Base-by-base conservation (phyloP, 2,888 invertebrate genomes). In the Pristionchus entomophagus region DNA sequence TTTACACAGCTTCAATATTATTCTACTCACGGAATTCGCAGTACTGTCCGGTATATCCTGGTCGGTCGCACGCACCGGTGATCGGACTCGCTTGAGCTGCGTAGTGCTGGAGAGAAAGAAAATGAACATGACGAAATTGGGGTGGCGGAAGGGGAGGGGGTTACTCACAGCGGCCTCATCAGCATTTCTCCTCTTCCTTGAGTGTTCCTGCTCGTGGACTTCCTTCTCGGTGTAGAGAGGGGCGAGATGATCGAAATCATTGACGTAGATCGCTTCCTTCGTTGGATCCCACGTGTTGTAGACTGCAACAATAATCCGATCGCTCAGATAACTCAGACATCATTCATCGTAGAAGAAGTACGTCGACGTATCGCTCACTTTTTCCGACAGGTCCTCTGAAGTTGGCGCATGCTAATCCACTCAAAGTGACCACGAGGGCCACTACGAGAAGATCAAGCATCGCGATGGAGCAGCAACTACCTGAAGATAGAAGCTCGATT, bases 1-100 rank as follows among this genome's bases (percentile, higher is more conserved):
- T n/a, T n/a, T n/a, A n/a, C n/a, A n/a, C n/a, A n/a, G n/a, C n/a
- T n/a, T n/a, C n/a, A n/a, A 49, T 49, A 49, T 49, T 35, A 19
- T 35, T 26, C 49, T n/a, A 85, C 88, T 87, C 59, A 91, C 90
- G 91, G 86, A 86, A 89, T 65, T 89, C 88, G 87, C 91, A 91
- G 69, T 88, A 87, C 78, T 88, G 89, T 85, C 91, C 91, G 51
- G 91, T 91, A 86, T 89, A 91, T 84, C 91, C 91, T 1, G 90
- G 90, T 29, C 81, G 80, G 19, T 86, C 87, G 78, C 90, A 90
- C 53, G 35, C 81, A 1, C 14, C 6, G 8, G 81, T 81, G 51
- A 51, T 51, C 32, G 81, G 81, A 38, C 35, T 56, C 3, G 32
- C 22, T 14, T 69, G 14, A 2, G 69, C 69, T 1, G 29, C 19